phyloP scores from a whole-genome alignment of 2,797 vertebrate genomes.

The Carduelis carduelis region DNA sequence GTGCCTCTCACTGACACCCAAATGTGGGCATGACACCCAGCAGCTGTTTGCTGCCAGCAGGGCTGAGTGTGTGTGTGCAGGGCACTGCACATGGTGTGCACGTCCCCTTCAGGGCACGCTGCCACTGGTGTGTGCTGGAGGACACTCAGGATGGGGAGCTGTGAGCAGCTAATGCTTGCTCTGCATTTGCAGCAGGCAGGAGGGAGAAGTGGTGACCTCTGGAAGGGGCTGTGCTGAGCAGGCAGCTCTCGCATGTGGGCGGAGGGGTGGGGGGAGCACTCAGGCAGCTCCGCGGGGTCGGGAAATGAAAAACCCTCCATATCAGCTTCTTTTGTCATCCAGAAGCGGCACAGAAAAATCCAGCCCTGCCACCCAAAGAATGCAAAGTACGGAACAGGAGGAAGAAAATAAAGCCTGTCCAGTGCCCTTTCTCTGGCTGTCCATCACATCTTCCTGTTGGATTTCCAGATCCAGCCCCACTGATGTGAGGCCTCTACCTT shows the following conservation, averaged over 20 bases:
- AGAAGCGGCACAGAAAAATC: neutral
- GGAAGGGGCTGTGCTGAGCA: slow-evolving; percentile 63
- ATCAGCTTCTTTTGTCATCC: slow-evolving; percentile 58
- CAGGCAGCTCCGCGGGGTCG: neutral
- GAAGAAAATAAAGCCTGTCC: neutral
- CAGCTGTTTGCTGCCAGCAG: neutral
- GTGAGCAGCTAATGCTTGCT: neutral
- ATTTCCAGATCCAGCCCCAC: neutral
- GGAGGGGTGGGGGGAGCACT: neutral
- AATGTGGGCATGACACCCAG: neutral
- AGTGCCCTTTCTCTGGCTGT: neutral
- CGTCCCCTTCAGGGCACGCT: fast-evolving
- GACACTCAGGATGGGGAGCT: fast-evolving
- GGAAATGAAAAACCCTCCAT: slow-evolving; percentile 63
- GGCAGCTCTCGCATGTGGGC: slow-evolving; percentile 17
- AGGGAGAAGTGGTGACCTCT: slow-evolving; percentile 30
- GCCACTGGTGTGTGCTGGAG: fast-evolving
- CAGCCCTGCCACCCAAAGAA: neutral
- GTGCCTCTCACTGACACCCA: neutral
- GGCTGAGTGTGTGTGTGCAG: neutral
- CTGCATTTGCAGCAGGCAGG: neutral
- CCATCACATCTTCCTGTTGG: neutral
- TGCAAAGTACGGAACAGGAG: neutral
- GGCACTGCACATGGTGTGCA: fast-evolving
- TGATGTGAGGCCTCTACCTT: neutral